phyloP scores from a whole-genome alignment of 2,113 vertebrate genomes.

The Boulengeromyrus knoepffleri region DNA sequence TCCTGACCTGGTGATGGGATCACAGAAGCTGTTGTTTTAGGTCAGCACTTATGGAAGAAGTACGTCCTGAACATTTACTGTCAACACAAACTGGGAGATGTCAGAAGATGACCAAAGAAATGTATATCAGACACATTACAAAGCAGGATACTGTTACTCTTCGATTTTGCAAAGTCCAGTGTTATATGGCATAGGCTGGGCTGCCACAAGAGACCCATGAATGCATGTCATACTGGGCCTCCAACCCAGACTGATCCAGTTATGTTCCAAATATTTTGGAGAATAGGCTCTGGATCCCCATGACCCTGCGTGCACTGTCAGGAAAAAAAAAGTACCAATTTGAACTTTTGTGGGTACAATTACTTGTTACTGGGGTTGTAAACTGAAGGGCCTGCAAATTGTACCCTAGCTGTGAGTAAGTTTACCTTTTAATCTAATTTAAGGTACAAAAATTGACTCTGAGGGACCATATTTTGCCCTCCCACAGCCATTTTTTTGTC shows the following conservation, averaged over 20 bases:
- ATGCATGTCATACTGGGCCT: background rate
- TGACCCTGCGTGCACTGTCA: background rate
- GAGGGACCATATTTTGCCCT: too few relatives aligned
- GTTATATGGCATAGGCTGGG: background rate
- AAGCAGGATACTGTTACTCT: background rate
- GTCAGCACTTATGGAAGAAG: background rate
- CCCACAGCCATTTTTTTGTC: too few relatives aligned
- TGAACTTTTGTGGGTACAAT: background rate
- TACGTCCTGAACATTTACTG: background rate
- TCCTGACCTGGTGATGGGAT: background rate
- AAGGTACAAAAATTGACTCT: too few relatives aligned
- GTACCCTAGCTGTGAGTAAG: too few relatives aligned
- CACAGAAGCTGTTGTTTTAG: background rate
- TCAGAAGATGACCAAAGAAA: background rate
- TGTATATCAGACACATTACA: background rate
- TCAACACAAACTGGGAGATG: background rate
- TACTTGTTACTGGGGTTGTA: too few relatives aligned
- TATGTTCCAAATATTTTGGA: background rate
- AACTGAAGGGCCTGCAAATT: too few relatives aligned
- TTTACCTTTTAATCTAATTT: too few relatives aligned
- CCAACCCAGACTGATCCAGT: background rate
- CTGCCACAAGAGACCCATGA: background rate
- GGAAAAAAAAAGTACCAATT: background rate
- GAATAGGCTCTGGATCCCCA: background rate
- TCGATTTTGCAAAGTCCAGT: background rate